Evolutionary conservation across 2,888 invertebrate species (phyloP).

Genomic region (Heliconius sara): DNA sequence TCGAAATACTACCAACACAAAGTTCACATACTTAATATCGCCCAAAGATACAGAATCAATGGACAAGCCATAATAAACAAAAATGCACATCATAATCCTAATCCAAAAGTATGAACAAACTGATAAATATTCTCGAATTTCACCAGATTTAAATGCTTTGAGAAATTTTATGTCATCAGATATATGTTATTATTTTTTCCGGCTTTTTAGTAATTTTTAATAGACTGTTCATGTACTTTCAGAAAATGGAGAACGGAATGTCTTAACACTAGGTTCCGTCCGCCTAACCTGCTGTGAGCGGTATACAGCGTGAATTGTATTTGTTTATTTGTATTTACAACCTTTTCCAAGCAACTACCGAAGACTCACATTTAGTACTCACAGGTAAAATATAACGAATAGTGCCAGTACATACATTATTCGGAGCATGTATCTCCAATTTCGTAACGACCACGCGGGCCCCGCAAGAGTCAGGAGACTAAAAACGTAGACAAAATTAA

Average conservation of each 20-base stretch:
- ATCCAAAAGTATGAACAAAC: conserved; percentile 91
- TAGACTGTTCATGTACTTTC: conserved; percentile 56
- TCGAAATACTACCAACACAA: conserved; percentile 86
- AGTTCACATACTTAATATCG: conserved; percentile 90
- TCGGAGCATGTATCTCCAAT: conserved; percentile 88
- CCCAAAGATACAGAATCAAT: conserved; percentile 89
- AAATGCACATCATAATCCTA: conserved; percentile 83
- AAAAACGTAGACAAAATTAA: conserved; percentile 88
- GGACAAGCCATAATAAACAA: conserved; percentile 92
- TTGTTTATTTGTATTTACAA: conserved; percentile 52
- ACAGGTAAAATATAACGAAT: conserved; percentile 86
- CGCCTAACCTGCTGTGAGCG: too few species aligned
- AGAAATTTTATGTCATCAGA: conserved; percentile 63
- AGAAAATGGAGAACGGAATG: too few species aligned
- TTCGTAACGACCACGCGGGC: conserved; percentile 86
- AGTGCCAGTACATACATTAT: conserved; percentile 88
- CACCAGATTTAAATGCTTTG: conserved; percentile 81
- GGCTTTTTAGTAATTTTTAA: conserved; percentile 84
- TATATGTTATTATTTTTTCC: conserved; percentile 58
- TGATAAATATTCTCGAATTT: conserved; percentile 79
- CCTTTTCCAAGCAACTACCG: conserved; percentile 90
- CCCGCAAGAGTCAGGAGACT: conserved; percentile 88
- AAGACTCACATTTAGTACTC: conserved; percentile 89
- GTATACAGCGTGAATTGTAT: too few species aligned
- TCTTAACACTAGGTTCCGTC: too few species aligned